Evolutionary conservation across 92 coral and sea anemone species (phyloP).

Genomic region (Epizoanthus illoricatus): DNA sequence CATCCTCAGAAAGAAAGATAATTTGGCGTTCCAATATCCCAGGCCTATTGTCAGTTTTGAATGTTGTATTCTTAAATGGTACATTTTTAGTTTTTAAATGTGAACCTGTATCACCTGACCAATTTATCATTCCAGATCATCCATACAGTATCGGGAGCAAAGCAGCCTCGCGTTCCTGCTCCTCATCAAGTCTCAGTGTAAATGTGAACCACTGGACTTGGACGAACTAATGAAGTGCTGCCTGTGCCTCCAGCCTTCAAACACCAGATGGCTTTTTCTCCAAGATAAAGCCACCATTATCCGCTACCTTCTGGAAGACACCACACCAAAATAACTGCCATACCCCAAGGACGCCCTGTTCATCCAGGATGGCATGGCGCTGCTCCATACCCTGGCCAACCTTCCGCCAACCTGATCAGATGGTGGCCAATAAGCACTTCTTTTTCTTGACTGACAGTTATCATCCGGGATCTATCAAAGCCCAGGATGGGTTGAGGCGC

Average conservation of each 20-base stretch:
- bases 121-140: too few relatives aligned
- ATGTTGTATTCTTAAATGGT: too few relatives aligned
- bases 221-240: neutral
- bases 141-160: neutral
- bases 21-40: too few relatives aligned
- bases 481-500: neutral
- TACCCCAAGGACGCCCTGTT: neutral
- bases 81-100: too few relatives aligned
- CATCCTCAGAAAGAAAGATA: too few relatives aligned
- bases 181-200: conserved; percentile 3
- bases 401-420: neutral
- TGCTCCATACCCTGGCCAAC: neutral
- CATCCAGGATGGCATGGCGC: conserved; percentile 2
- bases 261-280: neutral
- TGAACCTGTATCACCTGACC: too few relatives aligned
- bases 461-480: neutral
- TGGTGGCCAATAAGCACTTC: neutral
- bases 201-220: neutral
- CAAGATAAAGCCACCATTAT: neutral
- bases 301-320: neutral
- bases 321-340: neutral
- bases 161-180: conserved; percentile 19
- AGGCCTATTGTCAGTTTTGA: too few relatives aligned
- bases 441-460: neutral
- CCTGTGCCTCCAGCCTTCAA: conserved; percentile 11